These are phyloP conservation scores for Protobothrops mucrosquamatus DNA, from an alignment of 2,113 vertebrate genomes.

Conservation along the genomic window DNA sequence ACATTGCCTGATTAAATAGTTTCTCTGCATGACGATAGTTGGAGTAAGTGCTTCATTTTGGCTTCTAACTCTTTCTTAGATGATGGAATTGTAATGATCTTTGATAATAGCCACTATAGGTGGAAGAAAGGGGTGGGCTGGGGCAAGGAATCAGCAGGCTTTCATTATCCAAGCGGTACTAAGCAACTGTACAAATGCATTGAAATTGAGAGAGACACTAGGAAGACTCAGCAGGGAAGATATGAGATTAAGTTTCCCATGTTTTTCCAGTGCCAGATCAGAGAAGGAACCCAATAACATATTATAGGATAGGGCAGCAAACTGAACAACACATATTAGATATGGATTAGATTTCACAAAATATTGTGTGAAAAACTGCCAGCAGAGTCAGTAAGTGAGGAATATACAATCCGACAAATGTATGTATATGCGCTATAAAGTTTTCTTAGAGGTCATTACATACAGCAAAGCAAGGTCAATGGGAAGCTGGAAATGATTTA, in stretches of 20 bases:
- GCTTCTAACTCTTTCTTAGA: conserved; percentile 5
- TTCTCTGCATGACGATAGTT: neutral
- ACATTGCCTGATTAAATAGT: neutral
- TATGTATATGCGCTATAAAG: conserved; percentile 6
- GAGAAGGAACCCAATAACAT: conserved; percentile 51
- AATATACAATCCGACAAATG: neutral
- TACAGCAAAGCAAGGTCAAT: conserved; percentile 15
- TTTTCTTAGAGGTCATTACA: conserved; percentile 41
- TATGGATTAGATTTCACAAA: conserved; percentile 17
- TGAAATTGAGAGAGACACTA: neutral
- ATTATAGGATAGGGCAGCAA: conserved; percentile 42
- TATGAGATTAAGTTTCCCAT: conserved; percentile 47
- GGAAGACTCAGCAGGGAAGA: conserved; percentile 18
- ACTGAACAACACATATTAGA: conserved; percentile 42
- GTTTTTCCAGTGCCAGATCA: conserved; percentile 52
- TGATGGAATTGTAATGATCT: conserved; percentile 13
- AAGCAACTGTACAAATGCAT: conserved; percentile 33
- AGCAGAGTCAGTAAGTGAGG: conserved; percentile 25
- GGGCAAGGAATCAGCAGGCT: accelerated
- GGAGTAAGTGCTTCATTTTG: neutral
- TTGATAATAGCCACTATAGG: neutral
- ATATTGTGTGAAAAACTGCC: conserved; percentile 40
- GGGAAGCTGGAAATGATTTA: neutral
- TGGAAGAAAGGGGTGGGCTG: neutral
- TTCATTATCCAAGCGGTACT: neutral